Evolutionary conservation across 2,888 invertebrate genomes (phyloP), one percentile per base, ranked within the genome.

Genomic region (Tigriopus californicus): DNA sequence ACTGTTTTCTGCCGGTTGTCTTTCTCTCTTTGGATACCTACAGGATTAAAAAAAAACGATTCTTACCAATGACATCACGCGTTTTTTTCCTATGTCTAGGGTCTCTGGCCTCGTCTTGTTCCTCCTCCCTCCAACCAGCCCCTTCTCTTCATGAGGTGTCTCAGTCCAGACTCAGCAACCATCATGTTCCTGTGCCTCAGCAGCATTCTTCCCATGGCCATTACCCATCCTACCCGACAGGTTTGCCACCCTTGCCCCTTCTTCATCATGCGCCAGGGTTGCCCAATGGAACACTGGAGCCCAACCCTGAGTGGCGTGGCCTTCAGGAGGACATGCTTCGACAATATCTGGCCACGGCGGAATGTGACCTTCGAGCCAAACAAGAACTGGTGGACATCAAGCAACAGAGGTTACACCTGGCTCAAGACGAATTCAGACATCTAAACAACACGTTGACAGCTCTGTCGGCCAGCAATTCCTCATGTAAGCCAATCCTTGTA

Each of bases 251-350:
- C 18, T 44, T 18, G 44, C n/a, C 15, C 44, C 18, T 44, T 4
- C n/a, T n/a, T n/a, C n/a, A n/a, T n/a, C 18, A 15, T n/a, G 3
- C 44, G n/a, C 10, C 44, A n/a, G 44, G 15, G 18, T n/a, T 15
- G 44, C 44, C 15, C 3, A 44, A n/a, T 44, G 15, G 18, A 44
- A 18, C n/a, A 3, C n/a, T 18, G 3, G 94, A 95, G 74, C 95
- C 95, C 63, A 79, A 94, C 68, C 79, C 88, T 75, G 91, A 92
- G 81, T 95, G 94, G 94, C 81, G 91, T 69, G 84, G 83, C 68
- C 84, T 91, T 67, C 95, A 95, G 75, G 92, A 95, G 76, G 85
- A 83, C 65, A 95, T 95, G 95, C 79, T 95, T 71, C 81, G 89
- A 72, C 92, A 94, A 70, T 95, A 95, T 76, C 80, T 95, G 70